Base-by-base conservation (phyloP, 1,140 invertebrate genomes). In the Hesperophylax magnus region DNA sequence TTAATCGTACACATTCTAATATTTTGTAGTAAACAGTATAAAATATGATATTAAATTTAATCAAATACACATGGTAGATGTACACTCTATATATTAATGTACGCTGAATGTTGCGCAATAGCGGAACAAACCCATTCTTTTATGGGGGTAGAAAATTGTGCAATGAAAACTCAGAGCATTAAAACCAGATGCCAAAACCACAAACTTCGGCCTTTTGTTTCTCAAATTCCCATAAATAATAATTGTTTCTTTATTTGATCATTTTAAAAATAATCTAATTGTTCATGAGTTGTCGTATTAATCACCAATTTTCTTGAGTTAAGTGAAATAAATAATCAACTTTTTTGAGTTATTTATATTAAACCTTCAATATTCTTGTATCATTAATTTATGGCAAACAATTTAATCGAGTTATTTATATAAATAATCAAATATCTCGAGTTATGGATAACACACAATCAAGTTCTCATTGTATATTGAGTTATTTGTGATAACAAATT, bases 11-110 rank as follows among this genome's bases (percentile, higher is more conserved):
- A 82, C 81, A 78, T 54, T 24, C 81, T 82, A 82, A 78, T 78
- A 81, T 82, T 82, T 82, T 80, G 81, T 83, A 83, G 80, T 83
- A 83, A 83, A 83, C 75, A 80, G 81, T 83, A 83, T 80, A 83
- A 83, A 83, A 83, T 75, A 80, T 82, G 81, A 82, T 82, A 80
- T 82, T 82, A 82, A 82, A 75, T 80, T 77, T 80, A 80, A 77
- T 77, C 69, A 34, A 79, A 79, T 61, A 79, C 71, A 71, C 31
- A 79, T 47, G 20, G 79, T 67, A 56, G 65, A 39, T 39, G 34
- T 39, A 39, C 7, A 39, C 34, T 39, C 9, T 39, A 79, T 34
- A 82, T 75, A 78, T 65, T 69, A 53, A 79, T 74, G 67, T 75
- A 79, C 81, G 75, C 39, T 78, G 17, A 65, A 69, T 69, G 24